Percentiles rank a stretch among this genome's conserved stretches.
Evolutionary conservation across 2,888 invertebrate genomes (phyloP).

Genomic region (Panorpa germanica): DNA sequence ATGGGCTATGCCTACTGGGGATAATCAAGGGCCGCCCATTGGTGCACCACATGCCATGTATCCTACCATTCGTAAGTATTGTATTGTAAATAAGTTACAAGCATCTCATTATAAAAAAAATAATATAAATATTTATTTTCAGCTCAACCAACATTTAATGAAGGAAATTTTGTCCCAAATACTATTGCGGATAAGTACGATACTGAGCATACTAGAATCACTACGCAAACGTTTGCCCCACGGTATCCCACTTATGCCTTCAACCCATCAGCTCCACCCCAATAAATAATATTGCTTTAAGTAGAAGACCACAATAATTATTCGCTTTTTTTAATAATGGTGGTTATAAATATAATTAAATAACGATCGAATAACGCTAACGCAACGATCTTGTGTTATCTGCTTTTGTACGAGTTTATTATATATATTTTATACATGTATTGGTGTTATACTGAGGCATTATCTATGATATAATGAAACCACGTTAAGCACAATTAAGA

Average conservation of each 20-base stretch:
- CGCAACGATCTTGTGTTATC: too few species aligned
- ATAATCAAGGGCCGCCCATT: conserved; percentile 12
- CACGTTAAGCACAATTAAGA: too few species aligned
- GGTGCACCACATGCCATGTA: conserved; percentile 22
- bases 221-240: conserved; percentile 32
- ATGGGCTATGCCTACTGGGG: conserved; percentile 21
- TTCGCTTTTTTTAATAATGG: too few species aligned
- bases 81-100: conserved; percentile 8
- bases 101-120: too few species aligned
- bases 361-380: too few species aligned
- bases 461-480: too few species aligned
- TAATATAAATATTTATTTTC: conserved; percentile 16
- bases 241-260: conserved; percentile 39
- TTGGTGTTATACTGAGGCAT: too few species aligned
- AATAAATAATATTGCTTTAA: too few species aligned
- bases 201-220: conserved; percentile 31
- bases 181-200: conserved; percentile 44
- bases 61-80: conserved; percentile 30
- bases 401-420: too few species aligned
- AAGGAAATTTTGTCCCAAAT: conserved; percentile 36
- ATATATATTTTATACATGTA: too few species aligned
- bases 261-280: conserved; percentile 32
- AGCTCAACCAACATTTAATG: conserved; percentile 49
- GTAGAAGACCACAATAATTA: too few species aligned
- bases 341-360: too few species aligned